These are phyloP conservation scores for Ricordea florida DNA, from an alignment of 92 coral and sea anemone genomes.

Conservation along the genomic window DNA sequence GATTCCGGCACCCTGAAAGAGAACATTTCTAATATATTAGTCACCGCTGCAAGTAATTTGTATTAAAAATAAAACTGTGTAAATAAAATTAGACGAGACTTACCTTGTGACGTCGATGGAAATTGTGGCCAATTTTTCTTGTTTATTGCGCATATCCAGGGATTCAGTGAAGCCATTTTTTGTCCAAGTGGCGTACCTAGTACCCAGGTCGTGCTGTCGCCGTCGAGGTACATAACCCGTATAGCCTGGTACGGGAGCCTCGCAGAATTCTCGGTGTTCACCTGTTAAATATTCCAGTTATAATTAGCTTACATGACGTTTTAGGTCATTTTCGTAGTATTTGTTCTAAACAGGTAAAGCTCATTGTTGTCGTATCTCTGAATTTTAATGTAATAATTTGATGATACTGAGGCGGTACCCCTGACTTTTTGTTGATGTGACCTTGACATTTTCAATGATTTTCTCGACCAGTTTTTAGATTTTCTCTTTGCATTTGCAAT, in stretches of 20 bases:
- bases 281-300: too few species aligned
- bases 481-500: too few species aligned
- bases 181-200: slow-evolving; percentile 90
- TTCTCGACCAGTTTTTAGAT: too few species aligned
- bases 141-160: slow-evolving; percentile 78
- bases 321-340: too few species aligned
- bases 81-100: neutral
- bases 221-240: slow-evolving; percentile 93
- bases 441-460: too few species aligned
- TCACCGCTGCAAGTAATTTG: neutral
- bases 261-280: slow-evolving; percentile 85
- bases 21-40: neutral
- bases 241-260: slow-evolving; percentile 93
- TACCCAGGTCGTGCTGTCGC: slow-evolving; percentile 87
- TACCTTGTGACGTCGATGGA: slow-evolving; percentile 70
- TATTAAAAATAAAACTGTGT: neutral
- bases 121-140: slow-evolving; percentile 79
- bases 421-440: too few species aligned
- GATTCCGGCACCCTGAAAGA: slow-evolving; percentile 52
- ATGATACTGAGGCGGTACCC: too few species aligned
- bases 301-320: too few species aligned
- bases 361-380: too few species aligned
- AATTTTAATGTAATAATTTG: too few species aligned
- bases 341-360: too few species aligned
- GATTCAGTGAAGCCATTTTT: slow-evolving; percentile 83